Percentiles rank a stretch among this genome's conserved stretches.
These are phyloP conservation scores for Spinus olivaceus DNA, from an alignment of 2,797 vertebrate genomes.

Conservation along the genomic window DNA sequence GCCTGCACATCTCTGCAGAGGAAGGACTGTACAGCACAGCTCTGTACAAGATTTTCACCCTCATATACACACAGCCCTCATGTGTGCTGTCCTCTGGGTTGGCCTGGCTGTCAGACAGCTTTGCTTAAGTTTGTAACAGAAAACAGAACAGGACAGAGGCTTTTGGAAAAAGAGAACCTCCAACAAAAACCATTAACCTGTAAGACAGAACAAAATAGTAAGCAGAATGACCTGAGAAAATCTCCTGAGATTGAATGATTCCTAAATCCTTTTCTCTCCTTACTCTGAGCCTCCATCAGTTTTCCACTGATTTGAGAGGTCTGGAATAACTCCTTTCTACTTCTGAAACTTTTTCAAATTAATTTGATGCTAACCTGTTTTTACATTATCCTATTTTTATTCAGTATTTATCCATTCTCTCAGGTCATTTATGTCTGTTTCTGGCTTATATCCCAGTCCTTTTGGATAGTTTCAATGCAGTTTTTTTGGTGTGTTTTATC, in stretches of 20 bases:
- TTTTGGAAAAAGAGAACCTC: not conserved
- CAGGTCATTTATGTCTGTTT: not conserved
- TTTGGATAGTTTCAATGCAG: not conserved
- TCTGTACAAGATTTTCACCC: not conserved
- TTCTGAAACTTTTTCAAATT: not conserved
- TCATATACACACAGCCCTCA: accelerated
- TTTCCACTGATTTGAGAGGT: not conserved
- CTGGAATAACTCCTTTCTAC: not conserved
- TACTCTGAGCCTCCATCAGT: not conserved
- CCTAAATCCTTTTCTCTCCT: not conserved
- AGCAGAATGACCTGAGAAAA: not conserved
- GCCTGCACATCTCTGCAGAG: not conserved
- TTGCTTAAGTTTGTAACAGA: not conserved
- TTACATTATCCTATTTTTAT: not conserved
- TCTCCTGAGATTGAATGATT: not conserved
- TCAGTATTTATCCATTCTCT: not conserved
- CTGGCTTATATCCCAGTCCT: not conserved
- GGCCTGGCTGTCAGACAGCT: not conserved
- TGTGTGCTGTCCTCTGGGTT: not conserved
- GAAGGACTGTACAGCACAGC: not conserved
- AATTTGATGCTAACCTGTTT: not conserved
- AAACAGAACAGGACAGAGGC: not conserved
- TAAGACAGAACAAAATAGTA: not conserved
- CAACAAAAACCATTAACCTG: not conserved
- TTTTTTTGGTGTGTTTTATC: not conserved